Base-by-base conservation (phyloP, 2,888 invertebrate species). In the Polyommatus iphigenia region DNA sequence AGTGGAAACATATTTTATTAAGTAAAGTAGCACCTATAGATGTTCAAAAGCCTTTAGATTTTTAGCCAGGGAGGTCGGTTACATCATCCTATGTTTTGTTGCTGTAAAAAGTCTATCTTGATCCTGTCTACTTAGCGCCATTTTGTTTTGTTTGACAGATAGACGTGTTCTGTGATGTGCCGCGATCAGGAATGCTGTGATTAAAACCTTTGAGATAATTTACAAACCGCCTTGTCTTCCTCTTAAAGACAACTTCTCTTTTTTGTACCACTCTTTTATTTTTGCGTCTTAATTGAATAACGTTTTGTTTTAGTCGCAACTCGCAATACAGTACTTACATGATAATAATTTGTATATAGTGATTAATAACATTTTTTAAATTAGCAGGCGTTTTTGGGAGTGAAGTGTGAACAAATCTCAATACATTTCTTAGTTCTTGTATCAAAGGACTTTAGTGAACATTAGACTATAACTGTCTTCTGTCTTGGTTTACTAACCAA, bases 61-160 rank as follows among this genome's bases (percentile, higher is more conserved):
- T 62, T 62, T 62, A 13, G 10, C 24, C 62, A 62, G 62, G 59
- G 62, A 62, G 62, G 62, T 62, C 13, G 67, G 15, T 67, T 29
- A 67, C 18, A 29, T 67, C 15, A 67, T 15, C 13, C 13, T 67
- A 50, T 15, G 29, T 50, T 54, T 50, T 10, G 29, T 75, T 24
- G 50, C 50, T 24, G 29, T 75, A 54, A 54, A 75, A 75, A 29
- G 29, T 75, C 29, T 20, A 82, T 83, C 76, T 71, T 80, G 82
- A 82, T 82, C 83, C 85, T 86, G 87, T 88, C 92, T 91, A 91
- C 91, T 92, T 92, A 92, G 90, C 87, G 85, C 86, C 86, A 90
- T 92, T 92, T 93, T 92, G 91, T 92, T 92, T 89, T 91, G 91
- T 90, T 93, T 86, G 86, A 87, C 84, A 84, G 86, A 85, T 88